Percentiles rank a stretch among this genome's conserved stretches.
Evolutionary conservation across 2,797 vertebrate genomes (phyloP).

Genomic region (Parotocinclus haroldoi): DNA sequence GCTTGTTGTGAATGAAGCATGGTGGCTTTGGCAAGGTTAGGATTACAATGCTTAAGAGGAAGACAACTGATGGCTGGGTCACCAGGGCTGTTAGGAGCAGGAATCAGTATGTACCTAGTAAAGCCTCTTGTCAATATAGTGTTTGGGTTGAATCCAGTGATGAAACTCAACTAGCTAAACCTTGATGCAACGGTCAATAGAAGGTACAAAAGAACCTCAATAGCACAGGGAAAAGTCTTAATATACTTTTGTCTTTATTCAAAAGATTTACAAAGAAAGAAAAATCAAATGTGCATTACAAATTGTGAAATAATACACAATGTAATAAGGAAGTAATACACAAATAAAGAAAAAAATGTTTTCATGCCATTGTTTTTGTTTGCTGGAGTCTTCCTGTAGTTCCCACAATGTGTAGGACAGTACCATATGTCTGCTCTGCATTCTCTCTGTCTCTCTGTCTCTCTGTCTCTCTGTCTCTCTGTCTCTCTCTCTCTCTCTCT

Average conservation of each 20-base stretch:
- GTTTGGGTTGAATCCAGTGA: constrained; percentile 53
- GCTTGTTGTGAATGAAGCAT: constrained; percentile 74
- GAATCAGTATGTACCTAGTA: constrained; percentile 47
- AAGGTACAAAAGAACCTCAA: no score
- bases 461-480: constrained; percentile 6
- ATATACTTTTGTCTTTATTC: no score
- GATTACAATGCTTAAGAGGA: constrained; percentile 59
- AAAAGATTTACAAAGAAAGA: no score
- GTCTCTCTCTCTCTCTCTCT: constrained; percentile 6
- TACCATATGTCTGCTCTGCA: constrained; percentile 46
- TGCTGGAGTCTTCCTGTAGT: constrained; percentile 57
- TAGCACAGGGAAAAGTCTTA: no score
- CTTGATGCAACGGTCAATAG: constrained; percentile 51
- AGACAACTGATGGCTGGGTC: constrained; percentile 61
- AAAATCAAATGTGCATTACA: no score
- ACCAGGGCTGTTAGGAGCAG: constrained; percentile 55
- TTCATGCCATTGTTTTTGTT: constrained; percentile 55
- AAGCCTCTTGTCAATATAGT: constrained; percentile 55
- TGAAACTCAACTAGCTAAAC: constrained; percentile 54
- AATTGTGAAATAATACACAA: no score
- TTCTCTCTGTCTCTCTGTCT: constrained; percentile 9
- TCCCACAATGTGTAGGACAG: constrained; percentile 56
- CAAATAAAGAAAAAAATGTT: neutral
- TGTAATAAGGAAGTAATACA: no score
- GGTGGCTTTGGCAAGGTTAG: constrained; percentile 73